Evolutionary conservation across 2,888 invertebrate species (phyloP).

Genomic region (Beris chalybata): DNA sequence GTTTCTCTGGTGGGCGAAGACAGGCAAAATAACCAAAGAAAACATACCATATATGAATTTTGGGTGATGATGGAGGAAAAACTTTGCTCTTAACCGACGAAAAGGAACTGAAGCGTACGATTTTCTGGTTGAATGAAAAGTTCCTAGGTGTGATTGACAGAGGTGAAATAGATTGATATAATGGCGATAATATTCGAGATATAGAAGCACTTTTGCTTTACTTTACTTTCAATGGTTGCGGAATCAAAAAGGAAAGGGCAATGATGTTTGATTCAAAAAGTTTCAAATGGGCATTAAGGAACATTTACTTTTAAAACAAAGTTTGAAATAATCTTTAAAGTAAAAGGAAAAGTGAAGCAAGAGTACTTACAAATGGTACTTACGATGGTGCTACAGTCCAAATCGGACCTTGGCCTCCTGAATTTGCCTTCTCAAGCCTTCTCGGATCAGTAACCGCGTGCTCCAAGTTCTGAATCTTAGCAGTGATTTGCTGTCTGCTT

Average conservation of each 20-base stretch:
- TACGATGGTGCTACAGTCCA: no score
- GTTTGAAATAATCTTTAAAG: no score
- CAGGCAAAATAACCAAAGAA: constrained; percentile 6
- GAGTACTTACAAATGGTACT: no score
- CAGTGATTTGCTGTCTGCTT: no score
- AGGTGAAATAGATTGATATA: constrained; percentile 2
- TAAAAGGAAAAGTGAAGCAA: no score
- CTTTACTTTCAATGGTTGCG: no score
- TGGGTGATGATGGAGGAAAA: constrained; percentile 3
- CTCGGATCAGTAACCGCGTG: no score
- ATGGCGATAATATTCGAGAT: not conserved
- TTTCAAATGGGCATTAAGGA: constrained; percentile 7
- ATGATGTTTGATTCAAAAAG: constrained; percentile 18
- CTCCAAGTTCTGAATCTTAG: no score
- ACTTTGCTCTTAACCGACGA: constrained; percentile 24
- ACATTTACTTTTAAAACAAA: no score
- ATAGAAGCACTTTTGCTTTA: no score
- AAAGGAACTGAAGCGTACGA: constrained; percentile 26
- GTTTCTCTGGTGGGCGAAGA: not conserved
- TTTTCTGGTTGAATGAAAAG: constrained; percentile 27
- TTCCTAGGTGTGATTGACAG: constrained; percentile 18
- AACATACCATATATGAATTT: constrained; percentile 12
- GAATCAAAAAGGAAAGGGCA: not conserved
- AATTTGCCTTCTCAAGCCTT: no score
- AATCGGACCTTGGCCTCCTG: no score